Percentiles rank a stretch among this genome's conserved stretches.
These are phyloP conservation scores for Parasteatoda tepidariorum DNA, from an alignment of 1,140 invertebrate species.

Conservation along the genomic window DNA sequence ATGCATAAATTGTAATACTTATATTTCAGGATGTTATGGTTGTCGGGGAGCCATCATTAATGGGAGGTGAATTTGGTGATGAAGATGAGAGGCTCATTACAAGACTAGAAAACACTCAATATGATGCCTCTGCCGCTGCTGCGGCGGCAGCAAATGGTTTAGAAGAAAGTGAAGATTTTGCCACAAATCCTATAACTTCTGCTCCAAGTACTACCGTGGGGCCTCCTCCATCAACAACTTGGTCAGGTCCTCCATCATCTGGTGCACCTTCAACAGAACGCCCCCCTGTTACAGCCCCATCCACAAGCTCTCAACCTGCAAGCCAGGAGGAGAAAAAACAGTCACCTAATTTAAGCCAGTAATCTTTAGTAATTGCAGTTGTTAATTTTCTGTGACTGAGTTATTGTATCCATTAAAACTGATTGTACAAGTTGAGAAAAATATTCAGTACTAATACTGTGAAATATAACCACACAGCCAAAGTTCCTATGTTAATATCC, in stretches of 20 bases:
- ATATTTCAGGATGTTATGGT: slow-evolving; percentile 99
- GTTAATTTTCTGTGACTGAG: slow-evolving; percentile 25
- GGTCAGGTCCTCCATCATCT: slow-evolving; percentile 55
- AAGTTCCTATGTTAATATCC: slow-evolving; percentile 51
- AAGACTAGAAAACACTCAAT: slow-evolving; percentile 97
- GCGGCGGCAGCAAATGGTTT: slow-evolving; percentile 62
- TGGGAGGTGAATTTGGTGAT: slow-evolving; percentile 99
- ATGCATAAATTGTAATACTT: too few relatives aligned
- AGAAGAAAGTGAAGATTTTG: slow-evolving; percentile 63
- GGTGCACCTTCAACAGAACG: slow-evolving; percentile 49
- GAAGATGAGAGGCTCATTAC: slow-evolving; percentile 98
- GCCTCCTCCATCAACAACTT: slow-evolving; percentile 47
- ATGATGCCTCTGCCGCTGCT: slow-evolving; percentile 76
- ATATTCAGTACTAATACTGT: slow-evolving; percentile 48
- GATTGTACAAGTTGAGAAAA: slow-evolving; percentile 24
- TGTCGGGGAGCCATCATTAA: slow-evolving; percentile 97
- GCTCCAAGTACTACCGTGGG: slow-evolving; percentile 54
- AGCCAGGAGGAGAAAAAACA: slow-evolving; percentile 61
- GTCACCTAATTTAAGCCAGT: slow-evolving; percentile 61
- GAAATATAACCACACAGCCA: slow-evolving; percentile 25
- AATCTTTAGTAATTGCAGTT: slow-evolving; percentile 29
- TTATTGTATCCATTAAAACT: slow-evolving; percentile 22
- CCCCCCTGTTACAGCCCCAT: slow-evolving; percentile 41
- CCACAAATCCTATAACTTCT: slow-evolving; percentile 53
- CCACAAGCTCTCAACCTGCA: slow-evolving; percentile 50